Base-by-base conservation (phyloP, 2,888 invertebrate genomes). In the Metalampra italica region DNA sequence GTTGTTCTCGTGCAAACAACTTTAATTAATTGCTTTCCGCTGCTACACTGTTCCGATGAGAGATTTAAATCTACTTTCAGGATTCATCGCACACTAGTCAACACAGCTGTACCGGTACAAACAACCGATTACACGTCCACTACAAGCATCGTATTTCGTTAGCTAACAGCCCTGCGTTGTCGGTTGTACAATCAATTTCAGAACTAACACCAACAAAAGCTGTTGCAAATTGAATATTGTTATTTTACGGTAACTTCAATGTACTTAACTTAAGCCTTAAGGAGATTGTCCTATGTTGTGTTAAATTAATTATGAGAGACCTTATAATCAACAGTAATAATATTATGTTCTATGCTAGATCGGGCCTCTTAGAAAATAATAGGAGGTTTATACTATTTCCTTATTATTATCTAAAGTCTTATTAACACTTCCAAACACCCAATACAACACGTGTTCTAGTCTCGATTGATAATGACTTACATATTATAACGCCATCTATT, bases 1-100 rank as follows among this genome's bases (percentile, higher is more conserved):
- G 22, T 22, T 3, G 22, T 22, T 22, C 5, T 22, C 52, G 49
- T 42, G 51, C 22, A 72, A 75, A 74, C 66, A 60, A 64, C 60
- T 71, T 71, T 59, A 71, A 71, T 74, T 75, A 75, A 76, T 75
- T 71, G 71, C 69, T 75, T 70, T 66, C 55, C 61, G 40, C 60
- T 13, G 36, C 43, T 37, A 32, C 42, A 38, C 9, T 60, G 64
- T 52, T 62, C 57, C 45, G 50, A 46, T 45, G 53, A 55, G 55
- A 61, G 61, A 63, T 71, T 70, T 59, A 65, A 66, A 59, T 69
- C 52, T 46, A 56, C 50, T 58, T 59, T 38, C 54, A 54, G 58
- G 43, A 66, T 64, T 67, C 62, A 64, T 69, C 66, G 56, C 60
- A 56, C 50, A 54, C n/a, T 37, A 14, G 12, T n/a, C 12, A 45